Conservation (phyloP, 2,797 vertebrate genomes). For the Semaprochilodus insignis region DNA sequence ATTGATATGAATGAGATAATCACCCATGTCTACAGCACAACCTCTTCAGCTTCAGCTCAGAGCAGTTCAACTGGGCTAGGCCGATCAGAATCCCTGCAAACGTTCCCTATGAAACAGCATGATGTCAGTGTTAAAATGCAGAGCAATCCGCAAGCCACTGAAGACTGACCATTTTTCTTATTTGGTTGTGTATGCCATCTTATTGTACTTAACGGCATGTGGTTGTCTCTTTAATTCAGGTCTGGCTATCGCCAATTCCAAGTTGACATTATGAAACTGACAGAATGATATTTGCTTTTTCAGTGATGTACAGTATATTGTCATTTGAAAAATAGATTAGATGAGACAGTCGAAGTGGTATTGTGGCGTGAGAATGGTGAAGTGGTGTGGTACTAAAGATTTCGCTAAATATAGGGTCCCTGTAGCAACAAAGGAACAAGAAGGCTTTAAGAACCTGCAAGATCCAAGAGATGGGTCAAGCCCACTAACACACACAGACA, state of each 20-base stretch:
- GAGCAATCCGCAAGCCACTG: not conserved
- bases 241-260: not conserved
- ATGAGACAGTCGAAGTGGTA: too few species aligned
- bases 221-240: not conserved
- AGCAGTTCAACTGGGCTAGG: conserved; percentile 93
- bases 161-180: not conserved
- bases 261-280: too few species aligned
- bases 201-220: not conserved
- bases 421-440: too few species aligned
- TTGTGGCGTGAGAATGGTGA: too few species aligned
- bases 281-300: too few species aligned
- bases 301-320: too few species aligned
- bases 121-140: conserved; percentile 11
- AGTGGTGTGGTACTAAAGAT: too few species aligned
- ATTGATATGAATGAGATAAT: not conserved
- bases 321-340: too few species aligned
- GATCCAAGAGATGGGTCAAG: too few species aligned
- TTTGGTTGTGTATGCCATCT: not conserved
- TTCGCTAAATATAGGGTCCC: too few species aligned
- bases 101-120: conserved; percentile 81
- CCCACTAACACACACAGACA: too few species aligned
- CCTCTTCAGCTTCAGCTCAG: conserved; percentile 90
- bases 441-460: too few species aligned
- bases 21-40: conserved; percentile 93
- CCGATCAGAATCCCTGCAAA: conserved; percentile 94